Conservation (phyloP, 2,888 invertebrate species). For the Incurvaria masculella region DNA sequence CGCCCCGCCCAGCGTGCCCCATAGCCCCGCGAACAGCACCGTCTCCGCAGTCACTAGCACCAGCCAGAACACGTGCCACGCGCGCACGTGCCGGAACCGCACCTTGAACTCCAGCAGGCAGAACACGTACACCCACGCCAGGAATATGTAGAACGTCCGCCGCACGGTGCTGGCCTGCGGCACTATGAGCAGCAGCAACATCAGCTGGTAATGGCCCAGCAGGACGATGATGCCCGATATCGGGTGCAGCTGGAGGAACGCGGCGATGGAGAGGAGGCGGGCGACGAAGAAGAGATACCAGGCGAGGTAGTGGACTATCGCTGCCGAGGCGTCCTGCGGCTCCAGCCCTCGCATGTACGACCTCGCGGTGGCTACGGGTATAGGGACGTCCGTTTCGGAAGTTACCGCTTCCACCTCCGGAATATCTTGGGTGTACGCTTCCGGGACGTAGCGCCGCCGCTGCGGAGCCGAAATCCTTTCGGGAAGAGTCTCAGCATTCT, state of each 20-base stretch:
- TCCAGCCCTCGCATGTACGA: constrained; percentile 63
- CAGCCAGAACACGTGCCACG: constrained; percentile 68
- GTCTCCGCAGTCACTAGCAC: constrained; percentile 64
- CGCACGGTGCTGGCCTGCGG: constrained; percentile 57
- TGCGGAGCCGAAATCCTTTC: constrained; percentile 48
- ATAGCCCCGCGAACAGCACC: constrained; percentile 64
- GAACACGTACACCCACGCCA: constrained; percentile 72
- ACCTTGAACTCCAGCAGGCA: constrained; percentile 77
- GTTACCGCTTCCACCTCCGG: not conserved
- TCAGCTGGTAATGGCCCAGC: constrained; percentile 61
- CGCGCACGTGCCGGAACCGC: constrained; percentile 67
- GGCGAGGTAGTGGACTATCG: constrained; percentile 66
- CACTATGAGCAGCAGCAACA: constrained; percentile 63
- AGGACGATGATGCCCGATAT: constrained; percentile 58
- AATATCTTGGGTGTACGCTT: constrained; percentile 19
- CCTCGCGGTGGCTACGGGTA: constrained; percentile 37
- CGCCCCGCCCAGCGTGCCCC: constrained; percentile 40
- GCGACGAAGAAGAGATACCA: constrained; percentile 76
- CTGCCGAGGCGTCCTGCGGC: constrained; percentile 71
- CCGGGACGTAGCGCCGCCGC: constrained; percentile 32
- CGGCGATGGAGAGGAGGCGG: constrained; percentile 65
- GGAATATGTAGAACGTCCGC: constrained; percentile 62
- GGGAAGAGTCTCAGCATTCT: constrained; percentile 55
- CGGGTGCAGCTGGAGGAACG: constrained; percentile 67
- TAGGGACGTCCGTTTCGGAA: constrained; percentile 25